phyloP scores from a whole-genome alignment of 2,113 vertebrate species.

The Myodes glareolus region DNA sequence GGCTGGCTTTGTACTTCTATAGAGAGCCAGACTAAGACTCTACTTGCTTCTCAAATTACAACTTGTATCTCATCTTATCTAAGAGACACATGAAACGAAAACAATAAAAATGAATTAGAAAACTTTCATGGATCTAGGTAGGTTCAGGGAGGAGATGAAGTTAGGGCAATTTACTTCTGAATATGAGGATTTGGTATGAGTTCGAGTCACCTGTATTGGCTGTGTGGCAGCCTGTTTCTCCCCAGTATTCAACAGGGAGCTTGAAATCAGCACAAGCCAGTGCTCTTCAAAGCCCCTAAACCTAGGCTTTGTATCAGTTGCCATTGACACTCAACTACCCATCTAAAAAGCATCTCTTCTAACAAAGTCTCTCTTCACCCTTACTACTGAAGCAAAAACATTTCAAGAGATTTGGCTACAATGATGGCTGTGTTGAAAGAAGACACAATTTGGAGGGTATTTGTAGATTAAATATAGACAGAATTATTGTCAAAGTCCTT shows the following conservation, averaged over 20 bases:
- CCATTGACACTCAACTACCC: neutral
- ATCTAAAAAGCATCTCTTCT: neutral
- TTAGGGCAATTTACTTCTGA: neutral
- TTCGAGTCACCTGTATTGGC: neutral
- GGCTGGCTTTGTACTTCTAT: neutral
- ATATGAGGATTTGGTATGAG: neutral
- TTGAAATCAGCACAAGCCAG: neutral
- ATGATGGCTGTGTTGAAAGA: neutral
- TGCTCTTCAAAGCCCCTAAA: neutral
- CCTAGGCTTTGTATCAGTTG: neutral
- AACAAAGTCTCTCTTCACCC: constrained; percentile 20
- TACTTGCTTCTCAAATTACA: constrained; percentile 1
- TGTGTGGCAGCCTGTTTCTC: neutral
- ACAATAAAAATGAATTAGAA: neutral
- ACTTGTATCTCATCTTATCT: constrained; percentile 15
- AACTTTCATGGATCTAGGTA: neutral
- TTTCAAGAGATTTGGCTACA: constrained; percentile 37
- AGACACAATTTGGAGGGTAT: constrained; percentile 20
- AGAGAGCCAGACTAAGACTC: constrained; percentile 6
- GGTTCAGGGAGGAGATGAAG: neutral
- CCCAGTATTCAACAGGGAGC: neutral
- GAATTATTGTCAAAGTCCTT: constrained; percentile 29
- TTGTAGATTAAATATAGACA: constrained; percentile 35
- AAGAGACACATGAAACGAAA: constrained; percentile 44
- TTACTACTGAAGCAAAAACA: neutral